A percentile compares a stretch with the other conserved stretches of the same genome.
Evolutionary conservation across 1,140 invertebrate species (phyloP).

Genomic region (Apis florea): DNA sequence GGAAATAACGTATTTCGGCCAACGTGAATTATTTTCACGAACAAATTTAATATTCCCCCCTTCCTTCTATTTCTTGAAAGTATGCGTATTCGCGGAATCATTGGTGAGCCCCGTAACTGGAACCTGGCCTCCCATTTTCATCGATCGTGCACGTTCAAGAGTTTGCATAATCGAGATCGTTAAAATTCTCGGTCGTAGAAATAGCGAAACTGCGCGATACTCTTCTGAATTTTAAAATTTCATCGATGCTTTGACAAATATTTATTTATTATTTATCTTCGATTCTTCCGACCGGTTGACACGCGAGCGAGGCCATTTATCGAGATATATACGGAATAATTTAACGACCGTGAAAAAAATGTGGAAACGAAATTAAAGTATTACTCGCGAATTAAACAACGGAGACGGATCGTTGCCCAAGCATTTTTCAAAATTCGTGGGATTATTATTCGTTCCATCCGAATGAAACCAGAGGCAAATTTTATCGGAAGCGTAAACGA

Average conservation of each 20-base stretch:
- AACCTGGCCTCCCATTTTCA: neutral
- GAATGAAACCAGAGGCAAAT: neutral
- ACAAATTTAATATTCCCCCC: neutral
- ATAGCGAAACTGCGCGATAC: neutral
- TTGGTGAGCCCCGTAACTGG: neutral
- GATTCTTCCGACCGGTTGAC: too few species aligned
- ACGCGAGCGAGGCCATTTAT: too few species aligned
- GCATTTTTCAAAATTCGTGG: neutral
- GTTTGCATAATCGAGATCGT: neutral
- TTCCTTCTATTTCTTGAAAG: neutral
- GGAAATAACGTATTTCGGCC: neutral
- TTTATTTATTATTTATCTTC: too few species aligned
- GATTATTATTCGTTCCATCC: neutral
- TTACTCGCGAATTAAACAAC: too few species aligned
- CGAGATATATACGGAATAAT: too few species aligned
- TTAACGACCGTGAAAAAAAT: too few species aligned
- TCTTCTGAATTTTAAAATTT: too few species aligned
- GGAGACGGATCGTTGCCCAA: neutral
- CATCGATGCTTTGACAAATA: too few species aligned
- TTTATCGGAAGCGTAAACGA: constrained; percentile 8
- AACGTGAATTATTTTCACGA: neutral
- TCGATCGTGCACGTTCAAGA: neutral
- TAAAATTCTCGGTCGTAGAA: neutral
- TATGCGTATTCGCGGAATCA: neutral
- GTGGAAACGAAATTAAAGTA: too few species aligned